Percentiles rank a stretch among this genome's conserved stretches.
phyloP scores from a whole-genome alignment of 2,113 vertebrate species.

The Scartelaos histophorus region DNA sequence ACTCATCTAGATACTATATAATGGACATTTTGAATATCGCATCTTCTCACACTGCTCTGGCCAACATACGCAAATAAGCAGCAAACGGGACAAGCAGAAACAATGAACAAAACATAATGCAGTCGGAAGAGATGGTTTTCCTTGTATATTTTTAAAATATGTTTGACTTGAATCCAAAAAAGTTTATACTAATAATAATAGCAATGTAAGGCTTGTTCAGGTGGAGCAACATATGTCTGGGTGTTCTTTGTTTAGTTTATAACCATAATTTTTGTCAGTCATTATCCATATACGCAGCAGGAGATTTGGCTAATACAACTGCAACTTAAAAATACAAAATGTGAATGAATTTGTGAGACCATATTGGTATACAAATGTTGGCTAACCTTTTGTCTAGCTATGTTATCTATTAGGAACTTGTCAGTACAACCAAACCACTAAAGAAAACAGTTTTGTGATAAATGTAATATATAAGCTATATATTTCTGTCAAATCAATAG shows the following conservation, averaged over 20 bases:
- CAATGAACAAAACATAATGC: constrained; percentile 23
- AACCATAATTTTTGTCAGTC: no score
- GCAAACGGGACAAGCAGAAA: constrained; percentile 6
- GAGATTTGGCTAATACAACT: neutral
- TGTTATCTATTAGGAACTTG: neutral
- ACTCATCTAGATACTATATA: constrained; percentile 70
- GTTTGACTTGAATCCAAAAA: constrained; percentile 23
- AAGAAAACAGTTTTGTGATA: neutral
- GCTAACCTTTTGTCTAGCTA: constrained; percentile 2
- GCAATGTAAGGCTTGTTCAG: constrained; percentile 28
- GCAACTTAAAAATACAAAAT: neutral
- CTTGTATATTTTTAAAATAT: constrained; percentile 5
- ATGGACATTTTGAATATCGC: constrained; percentile 61
- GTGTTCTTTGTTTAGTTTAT: constrained; percentile 14
- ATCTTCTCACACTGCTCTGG: constrained; percentile 41
- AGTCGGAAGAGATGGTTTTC: constrained; percentile 20
- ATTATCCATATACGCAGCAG: neutral
- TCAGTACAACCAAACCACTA: neutral
- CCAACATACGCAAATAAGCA: constrained; percentile 23
- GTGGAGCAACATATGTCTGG: constrained; percentile 25
- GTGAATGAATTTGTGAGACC: neutral
- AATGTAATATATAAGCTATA: no score
- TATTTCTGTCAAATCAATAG: no score
- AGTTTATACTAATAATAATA: constrained; percentile 6
- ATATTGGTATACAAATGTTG: neutral